phyloP scores from a whole-genome alignment of 2,113 vertebrate genomes.

The Pollimyrus isidori region DNA sequence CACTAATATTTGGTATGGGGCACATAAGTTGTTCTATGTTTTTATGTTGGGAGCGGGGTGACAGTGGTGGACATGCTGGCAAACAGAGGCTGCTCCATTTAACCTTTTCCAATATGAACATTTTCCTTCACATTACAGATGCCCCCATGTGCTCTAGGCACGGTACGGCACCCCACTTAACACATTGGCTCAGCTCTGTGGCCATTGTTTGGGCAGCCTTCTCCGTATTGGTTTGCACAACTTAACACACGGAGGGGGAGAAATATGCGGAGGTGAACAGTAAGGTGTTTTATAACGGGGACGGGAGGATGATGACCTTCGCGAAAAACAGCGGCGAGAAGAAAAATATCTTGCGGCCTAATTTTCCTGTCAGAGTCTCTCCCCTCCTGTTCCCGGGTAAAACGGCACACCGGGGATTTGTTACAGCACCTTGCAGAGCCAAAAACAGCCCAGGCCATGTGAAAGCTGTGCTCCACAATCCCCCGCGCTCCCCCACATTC shows the following conservation, averaged over 20 bases:
- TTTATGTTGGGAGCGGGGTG: conserved; percentile 1
- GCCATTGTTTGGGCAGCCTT: not conserved
- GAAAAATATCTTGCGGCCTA: conserved; percentile 25
- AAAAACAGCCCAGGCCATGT: conserved; percentile 4
- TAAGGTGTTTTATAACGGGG: not conserved
- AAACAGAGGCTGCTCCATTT: conserved; percentile 23
- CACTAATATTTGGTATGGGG: not conserved
- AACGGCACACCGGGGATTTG: conserved; percentile 21
- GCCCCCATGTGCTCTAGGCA: not conserved
- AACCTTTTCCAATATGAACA: conserved; percentile 32
- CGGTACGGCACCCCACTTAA: not conserved
- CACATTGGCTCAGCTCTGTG: not conserved
- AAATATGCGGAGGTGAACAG: not conserved
- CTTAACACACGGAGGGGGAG: not conserved
- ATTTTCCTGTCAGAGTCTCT: conserved; percentile 23
- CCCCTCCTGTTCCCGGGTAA: conserved; percentile 14
- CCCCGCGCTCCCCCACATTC: not conserved
- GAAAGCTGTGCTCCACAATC: not conserved
- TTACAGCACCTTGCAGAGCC: conserved; percentile 15
- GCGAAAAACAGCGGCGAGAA: not conserved
- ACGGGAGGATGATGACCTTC: conserved; percentile 20
- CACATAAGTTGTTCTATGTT: conserved; percentile 1
- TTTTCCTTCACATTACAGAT: conserved; percentile 29
- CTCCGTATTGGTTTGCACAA: not conserved
- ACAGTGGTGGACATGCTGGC: conserved; percentile 6